These are phyloP conservation scores for Tridacna gigas DNA, from an alignment of 2,888 invertebrate species.

Conservation along the genomic window DNA sequence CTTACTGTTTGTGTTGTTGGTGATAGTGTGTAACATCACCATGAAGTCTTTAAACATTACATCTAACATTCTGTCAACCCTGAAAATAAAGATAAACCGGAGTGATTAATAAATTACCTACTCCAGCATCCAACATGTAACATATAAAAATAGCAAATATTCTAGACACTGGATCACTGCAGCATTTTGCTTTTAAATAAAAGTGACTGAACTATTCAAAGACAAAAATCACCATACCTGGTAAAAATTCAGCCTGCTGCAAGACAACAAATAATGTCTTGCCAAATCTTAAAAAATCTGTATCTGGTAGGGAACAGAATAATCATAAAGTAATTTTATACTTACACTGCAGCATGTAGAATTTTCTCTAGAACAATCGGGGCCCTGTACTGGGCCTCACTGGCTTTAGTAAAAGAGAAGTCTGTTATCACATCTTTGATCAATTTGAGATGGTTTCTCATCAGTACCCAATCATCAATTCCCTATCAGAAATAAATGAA, in stretches of 20 bases:
- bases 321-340: neutral
- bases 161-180: too few relatives aligned
- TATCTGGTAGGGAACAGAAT: too few relatives aligned
- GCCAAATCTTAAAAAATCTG: too few relatives aligned
- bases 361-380: conserved; percentile 62
- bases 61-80: conserved; percentile 56
- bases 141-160: too few relatives aligned
- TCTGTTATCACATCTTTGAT: conserved; percentile 61
- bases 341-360: conserved; percentile 61
- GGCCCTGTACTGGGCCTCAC: conserved; percentile 65
- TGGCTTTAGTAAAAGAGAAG: conserved; percentile 51
- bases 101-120: too few relatives aligned
- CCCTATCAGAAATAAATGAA: conserved; percentile 37
- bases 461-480: conserved; percentile 61
- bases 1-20: conserved; percentile 58
- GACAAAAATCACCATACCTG: too few relatives aligned
- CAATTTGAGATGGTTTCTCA: conserved; percentile 49
- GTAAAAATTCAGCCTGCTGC: too few relatives aligned
- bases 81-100: conserved; percentile 18
- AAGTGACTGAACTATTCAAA: too few relatives aligned
- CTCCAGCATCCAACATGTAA: too few relatives aligned
- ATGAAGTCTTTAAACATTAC: conserved; percentile 62
- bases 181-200: too few relatives aligned
- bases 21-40: conserved; percentile 50
- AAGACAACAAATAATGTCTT: too few relatives aligned